A percentile compares a stretch with the other conserved stretches of the same genome.
Conservation (phyloP, 2,113 vertebrate genomes). For the Gymnorhina tibicen region DNA sequence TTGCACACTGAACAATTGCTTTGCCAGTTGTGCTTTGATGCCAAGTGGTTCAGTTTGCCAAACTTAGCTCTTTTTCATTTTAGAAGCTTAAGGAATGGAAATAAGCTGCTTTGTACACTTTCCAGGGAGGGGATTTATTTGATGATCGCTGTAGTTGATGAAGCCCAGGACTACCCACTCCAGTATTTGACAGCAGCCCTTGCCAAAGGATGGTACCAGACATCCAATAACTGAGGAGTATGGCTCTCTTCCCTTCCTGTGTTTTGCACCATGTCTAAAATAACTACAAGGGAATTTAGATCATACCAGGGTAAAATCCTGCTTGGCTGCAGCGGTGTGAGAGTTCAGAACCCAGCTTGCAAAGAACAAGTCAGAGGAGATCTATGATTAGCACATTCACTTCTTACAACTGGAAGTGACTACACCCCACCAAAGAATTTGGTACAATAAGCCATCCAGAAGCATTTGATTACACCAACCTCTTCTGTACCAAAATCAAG, state of each 20-base stretch:
- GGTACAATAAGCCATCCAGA: slow-evolving; percentile 74
- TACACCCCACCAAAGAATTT: slow-evolving; percentile 14
- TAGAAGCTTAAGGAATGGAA: slow-evolving; percentile 49
- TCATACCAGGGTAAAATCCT: background rate
- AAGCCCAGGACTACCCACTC: slow-evolving; percentile 20
- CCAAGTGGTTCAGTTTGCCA: slow-evolving; percentile 45
- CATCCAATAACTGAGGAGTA: background rate
- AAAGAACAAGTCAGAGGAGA: background rate
- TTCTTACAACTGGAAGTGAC: slow-evolving; percentile 24
- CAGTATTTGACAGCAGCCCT: slow-evolving; percentile 1
- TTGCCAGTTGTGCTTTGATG: slow-evolving; percentile 45
- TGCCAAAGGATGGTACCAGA: slow-evolving; percentile 40
- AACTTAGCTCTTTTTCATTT: slow-evolving; percentile 42
- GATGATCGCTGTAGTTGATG: background rate
- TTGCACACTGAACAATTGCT: slow-evolving; percentile 50
- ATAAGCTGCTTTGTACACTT: slow-evolving; percentile 50
- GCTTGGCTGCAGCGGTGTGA: slow-evolving; percentile 23
- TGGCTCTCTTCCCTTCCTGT: background rate
- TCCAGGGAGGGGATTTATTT: slow-evolving; percentile 42
- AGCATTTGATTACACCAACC: slow-evolving; percentile 72
- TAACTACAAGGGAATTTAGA: slow-evolving; percentile 25
- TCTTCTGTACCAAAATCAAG: slow-evolving; percentile 67
- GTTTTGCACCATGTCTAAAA: background rate
- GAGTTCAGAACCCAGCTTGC: background rate
- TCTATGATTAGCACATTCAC: background rate